Conservation (phyloP, 2,888 invertebrate genomes). For the Epinotia bilunana region DNA sequence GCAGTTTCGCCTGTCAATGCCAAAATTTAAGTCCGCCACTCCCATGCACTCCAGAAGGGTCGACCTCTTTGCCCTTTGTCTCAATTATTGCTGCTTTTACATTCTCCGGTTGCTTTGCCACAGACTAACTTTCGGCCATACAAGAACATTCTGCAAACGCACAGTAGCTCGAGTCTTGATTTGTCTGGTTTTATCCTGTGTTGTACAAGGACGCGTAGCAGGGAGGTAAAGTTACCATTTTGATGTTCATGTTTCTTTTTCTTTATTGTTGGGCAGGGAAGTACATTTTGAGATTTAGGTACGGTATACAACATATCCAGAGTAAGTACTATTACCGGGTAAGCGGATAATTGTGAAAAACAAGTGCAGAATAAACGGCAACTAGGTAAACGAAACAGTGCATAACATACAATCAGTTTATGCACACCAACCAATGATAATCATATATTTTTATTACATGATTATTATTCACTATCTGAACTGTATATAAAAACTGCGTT, state of each 20-base stretch:
- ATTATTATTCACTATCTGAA: too few relatives aligned
- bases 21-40: conserved; percentile 83
- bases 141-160: not conserved
- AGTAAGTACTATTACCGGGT: not conserved
- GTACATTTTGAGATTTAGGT: conserved; percentile 9
- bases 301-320: not conserved
- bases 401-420: too few relatives aligned
- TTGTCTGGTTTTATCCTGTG: not conserved
- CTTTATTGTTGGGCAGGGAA: conserved; percentile 11
- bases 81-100: conserved; percentile 73
- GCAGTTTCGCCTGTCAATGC: conserved; percentile 84
- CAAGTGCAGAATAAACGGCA: not conserved
- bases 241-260: conserved; percentile 25
- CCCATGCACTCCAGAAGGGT: conserved; percentile 82
- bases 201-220: not conserved
- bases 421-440: too few relatives aligned
- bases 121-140: conserved; percentile 47
- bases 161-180: not conserved
- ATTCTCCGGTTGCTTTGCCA: conserved; percentile 56
- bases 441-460: too few relatives aligned
- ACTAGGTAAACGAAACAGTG: too few relatives aligned
- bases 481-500: too few relatives aligned
- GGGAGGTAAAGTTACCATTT: conserved; percentile 10
- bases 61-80: conserved; percentile 80
- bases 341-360: not conserved